Percentiles rank a stretch among this genome's conserved stretches.
Conservation (phyloP, 2,888 invertebrate genomes). For the Xanthia togata region DNA sequence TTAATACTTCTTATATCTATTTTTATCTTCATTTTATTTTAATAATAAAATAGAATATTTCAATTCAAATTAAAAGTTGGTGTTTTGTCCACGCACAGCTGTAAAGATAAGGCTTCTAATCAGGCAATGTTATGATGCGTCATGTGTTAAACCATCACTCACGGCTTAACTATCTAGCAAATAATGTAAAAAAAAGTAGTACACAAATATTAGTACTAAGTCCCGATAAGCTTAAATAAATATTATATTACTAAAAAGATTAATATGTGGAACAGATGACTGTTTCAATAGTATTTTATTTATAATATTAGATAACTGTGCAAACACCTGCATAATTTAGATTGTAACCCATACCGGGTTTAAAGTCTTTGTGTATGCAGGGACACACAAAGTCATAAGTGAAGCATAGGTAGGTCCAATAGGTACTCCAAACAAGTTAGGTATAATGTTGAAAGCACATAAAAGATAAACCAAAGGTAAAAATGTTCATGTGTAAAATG, state of each 20-base stretch:
- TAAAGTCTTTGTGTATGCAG: no score
- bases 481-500: neutral
- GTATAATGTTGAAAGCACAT: neutral
- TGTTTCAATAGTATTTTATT: constrained; percentile 9
- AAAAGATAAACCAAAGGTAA: neutral
- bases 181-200: constrained; percentile 53
- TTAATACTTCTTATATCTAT: no score
- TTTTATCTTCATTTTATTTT: no score
- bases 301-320: neutral
- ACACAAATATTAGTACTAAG: constrained; percentile 30
- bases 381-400: neutral
- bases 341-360: neutral
- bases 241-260: constrained; percentile 22
- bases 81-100: constrained; percentile 12
- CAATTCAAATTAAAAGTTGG: neutral
- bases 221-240: constrained; percentile 44
- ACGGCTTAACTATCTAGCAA: constrained; percentile 29
- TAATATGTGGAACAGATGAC: neutral
- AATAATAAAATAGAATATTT: constrained; percentile 5
- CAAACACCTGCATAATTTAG: neutral
- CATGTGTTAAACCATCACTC: constrained; percentile 48
- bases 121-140: constrained; percentile 62
- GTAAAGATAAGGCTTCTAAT: constrained; percentile 65
- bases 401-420: neutral
- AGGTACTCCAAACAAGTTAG: neutral